Evolutionary conservation across 2,797 vertebrate species (phyloP).

Genomic region (Myotis planiceps): DNA sequence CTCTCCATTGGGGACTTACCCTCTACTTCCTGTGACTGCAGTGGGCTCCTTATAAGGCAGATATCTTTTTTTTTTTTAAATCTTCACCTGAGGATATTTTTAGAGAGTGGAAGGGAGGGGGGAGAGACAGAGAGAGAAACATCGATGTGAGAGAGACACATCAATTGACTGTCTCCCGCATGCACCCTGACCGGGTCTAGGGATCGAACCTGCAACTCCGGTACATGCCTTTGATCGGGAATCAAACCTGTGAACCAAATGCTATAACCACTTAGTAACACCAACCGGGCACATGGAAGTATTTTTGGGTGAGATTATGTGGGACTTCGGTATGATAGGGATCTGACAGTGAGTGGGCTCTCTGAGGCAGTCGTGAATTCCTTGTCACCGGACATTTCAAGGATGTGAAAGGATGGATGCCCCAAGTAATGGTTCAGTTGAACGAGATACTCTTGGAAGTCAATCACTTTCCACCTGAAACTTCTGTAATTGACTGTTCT

Average conservation of each 20-base stretch:
- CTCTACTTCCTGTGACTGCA: neutral
- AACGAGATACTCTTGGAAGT: neutral
- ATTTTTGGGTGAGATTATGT: neutral
- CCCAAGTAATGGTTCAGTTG: fast-evolving
- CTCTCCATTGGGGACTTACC: neutral
- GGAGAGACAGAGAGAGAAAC: too few species aligned
- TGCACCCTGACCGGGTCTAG: too few species aligned
- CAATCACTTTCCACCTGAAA: neutral
- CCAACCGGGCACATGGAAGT: neutral
- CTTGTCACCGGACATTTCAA: neutral
- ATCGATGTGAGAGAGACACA: too few species aligned
- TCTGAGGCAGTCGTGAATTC: neutral
- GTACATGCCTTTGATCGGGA: too few species aligned
- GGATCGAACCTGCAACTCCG: too few species aligned
- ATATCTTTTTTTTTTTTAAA: too few species aligned
- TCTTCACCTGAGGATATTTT: too few species aligned
- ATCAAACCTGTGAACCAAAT: too few species aligned
- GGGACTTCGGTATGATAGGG: neutral
- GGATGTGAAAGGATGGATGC: neutral
- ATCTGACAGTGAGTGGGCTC: neutral
- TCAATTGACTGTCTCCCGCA: too few species aligned
- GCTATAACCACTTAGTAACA: too few species aligned
- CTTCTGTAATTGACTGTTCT: neutral
- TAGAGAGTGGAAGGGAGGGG: too few species aligned
- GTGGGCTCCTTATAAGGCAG: neutral